Conservation (phyloP, 2,113 vertebrate genomes). For the Laterallus jamaicensis region DNA sequence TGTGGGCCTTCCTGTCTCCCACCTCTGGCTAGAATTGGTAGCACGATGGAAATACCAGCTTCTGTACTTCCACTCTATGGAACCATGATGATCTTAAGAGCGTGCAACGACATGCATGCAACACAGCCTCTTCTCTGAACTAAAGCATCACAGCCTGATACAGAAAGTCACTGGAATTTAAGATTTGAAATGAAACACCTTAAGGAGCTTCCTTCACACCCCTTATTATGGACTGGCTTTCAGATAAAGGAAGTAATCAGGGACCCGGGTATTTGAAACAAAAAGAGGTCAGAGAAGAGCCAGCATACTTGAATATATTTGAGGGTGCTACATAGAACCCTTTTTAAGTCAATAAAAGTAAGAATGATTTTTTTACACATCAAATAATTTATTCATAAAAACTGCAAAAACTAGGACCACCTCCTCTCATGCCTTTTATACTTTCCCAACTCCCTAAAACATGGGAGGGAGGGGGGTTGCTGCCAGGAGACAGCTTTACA, state of each 20-base stretch:
- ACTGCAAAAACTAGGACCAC: background rate
- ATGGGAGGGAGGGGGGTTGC: accelerated
- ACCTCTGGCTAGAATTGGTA: background rate
- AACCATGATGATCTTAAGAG: background rate
- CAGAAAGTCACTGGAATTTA: background rate
- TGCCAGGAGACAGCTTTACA: background rate
- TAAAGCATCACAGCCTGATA: background rate
- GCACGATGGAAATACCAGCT: background rate
- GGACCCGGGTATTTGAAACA: background rate
- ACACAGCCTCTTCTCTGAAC: background rate
- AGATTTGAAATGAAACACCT: background rate
- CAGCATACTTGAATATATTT: background rate
- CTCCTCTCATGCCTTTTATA: background rate
- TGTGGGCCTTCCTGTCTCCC: background rate
- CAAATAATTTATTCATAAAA: background rate
- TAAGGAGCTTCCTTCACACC: background rate
- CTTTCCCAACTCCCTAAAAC: background rate
- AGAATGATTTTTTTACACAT: background rate
- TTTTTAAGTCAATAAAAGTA: background rate
- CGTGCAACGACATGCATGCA: background rate
- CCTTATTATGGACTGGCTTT: background rate
- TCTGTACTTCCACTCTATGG: background rate
- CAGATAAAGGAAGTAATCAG: background rate
- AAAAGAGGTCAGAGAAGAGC: background rate
- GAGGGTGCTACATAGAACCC: background rate